phyloP scores from a whole-genome alignment of 2,797 vertebrate species.

The Aldrovandia affinis region DNA sequence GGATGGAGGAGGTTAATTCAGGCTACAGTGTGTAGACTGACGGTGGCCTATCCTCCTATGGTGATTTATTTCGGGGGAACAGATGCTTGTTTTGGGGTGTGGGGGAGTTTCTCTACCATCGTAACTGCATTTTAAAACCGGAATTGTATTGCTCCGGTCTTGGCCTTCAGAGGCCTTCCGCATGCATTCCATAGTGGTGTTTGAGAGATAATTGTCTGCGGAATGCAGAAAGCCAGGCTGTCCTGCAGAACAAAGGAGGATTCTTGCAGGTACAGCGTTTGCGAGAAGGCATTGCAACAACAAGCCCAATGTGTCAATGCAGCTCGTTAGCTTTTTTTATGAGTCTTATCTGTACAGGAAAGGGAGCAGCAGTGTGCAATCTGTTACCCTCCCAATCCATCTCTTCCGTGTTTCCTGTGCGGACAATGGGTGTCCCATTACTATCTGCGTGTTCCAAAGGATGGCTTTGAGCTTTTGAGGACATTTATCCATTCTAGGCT shows the following conservation, averaged over 20 bases:
- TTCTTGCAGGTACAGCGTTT: constrained; percentile 41
- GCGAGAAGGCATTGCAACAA: constrained; percentile 15
- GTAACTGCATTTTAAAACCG: constrained; percentile 1
- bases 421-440: constrained; percentile 43
- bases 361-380: constrained; percentile 26
- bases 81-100: background rate
- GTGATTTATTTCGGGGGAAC: background rate
- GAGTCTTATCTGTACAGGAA: constrained; percentile 25
- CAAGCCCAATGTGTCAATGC: background rate
- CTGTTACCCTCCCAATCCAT: constrained; percentile 7
- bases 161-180: constrained; percentile 29
- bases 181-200: constrained; percentile 46
- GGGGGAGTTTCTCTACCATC: background rate
- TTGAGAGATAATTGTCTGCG: constrained; percentile 53
- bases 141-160: background rate
- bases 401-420: constrained; percentile 44
- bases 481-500: background rate
- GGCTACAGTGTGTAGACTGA: background rate
- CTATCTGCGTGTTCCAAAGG: constrained; percentile 36
- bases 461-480: background rate
- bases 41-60: background rate
- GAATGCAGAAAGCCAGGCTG: constrained; percentile 50
- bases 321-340: constrained; percentile 1
- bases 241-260: constrained; percentile 49
- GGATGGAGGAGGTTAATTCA: background rate